These are phyloP conservation scores for Tyrophagus putrescentiae DNA, from an alignment of 1,140 invertebrate species.

Conservation along the genomic window DNA sequence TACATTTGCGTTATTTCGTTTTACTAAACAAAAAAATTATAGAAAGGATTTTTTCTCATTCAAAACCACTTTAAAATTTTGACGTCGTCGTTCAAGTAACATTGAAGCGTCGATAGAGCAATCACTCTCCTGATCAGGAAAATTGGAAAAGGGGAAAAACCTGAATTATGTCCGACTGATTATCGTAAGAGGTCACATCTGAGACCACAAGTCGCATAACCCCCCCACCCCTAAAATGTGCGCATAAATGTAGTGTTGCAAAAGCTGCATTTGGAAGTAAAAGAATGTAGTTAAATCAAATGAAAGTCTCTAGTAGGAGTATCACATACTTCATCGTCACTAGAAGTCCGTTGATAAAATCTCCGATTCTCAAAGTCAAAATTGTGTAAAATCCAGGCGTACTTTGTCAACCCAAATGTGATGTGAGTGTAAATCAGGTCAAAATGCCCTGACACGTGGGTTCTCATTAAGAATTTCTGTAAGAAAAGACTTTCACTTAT, in stretches of 20 bases:
- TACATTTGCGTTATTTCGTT: constrained; percentile 47
- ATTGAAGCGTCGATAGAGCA: constrained; percentile 49
- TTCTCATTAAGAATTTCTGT: constrained; percentile 53
- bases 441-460: constrained; percentile 49
- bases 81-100: constrained; percentile 46
- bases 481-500: constrained; percentile 30
- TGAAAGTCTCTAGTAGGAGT: background rate
- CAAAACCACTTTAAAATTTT: constrained; percentile 42
- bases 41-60: no score
- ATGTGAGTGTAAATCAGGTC: constrained; percentile 70
- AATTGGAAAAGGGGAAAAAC: constrained; percentile 58
- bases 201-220: constrained; percentile 61
- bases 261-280: constrained; percentile 48
- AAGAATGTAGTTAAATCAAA: constrained; percentile 19
- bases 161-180: constrained; percentile 59
- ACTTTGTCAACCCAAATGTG: constrained; percentile 69
- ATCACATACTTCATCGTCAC: constrained; percentile 59
- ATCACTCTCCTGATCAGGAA: constrained; percentile 46
- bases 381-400: constrained; percentile 78
- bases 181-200: constrained; percentile 70
- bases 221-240: constrained; percentile 49
- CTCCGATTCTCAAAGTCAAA: constrained; percentile 83
- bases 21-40: constrained; percentile 42
- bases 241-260: constrained; percentile 69
- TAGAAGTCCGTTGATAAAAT: constrained; percentile 73